Evolutionary conservation across 1,140 invertebrate genomes (phyloP), one percentile per base, ranked within the genome.

Genomic region (Euwallacea similis): DNA sequence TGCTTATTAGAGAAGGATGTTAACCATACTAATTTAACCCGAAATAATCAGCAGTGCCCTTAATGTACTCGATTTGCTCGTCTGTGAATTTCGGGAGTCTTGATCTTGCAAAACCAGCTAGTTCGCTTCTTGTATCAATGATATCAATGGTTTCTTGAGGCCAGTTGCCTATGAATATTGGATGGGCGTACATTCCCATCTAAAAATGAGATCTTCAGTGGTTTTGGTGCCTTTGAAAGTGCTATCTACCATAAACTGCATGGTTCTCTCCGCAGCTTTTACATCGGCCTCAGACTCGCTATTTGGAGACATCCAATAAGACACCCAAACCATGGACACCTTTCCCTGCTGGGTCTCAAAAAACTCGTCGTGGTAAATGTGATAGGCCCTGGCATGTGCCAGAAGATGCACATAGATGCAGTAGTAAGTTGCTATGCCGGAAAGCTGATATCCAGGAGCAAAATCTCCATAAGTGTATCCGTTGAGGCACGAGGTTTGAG

Each of bases 51-150:
- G 82, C 82, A 3, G 84, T 84, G 7, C 86, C 86, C 62, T 66
- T 73, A 41, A 80, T 73, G 13, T 74, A 56, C 42, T 70, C 50
- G 6, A 78, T 90, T 81, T 44, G 82, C 68, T 61, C 78, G 61
- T 0, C 84, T 84, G 79, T 86, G 87, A 66, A 91, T 86, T 15
- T 83, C 0, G 87, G 87, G 21, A 90, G 79, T 46, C 88, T 83
- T 6, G 89, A 90, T 47, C 79, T 78, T 0, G 72, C 68, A 7
- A 79, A 85, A 63, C 84, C 83, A 74, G 87, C 84, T 0, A 76
- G 75, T 63, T 74, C 71, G 74, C 86, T 87, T 64, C 83, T 83
- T 13, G 77, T 77, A 2, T 88, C 87, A 11, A 90, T 79, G 7
- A 76, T 75, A 2, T 81, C 74, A 43, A 84, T 85, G 75, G 90